A percentile compares a stretch with the other conserved stretches of the same genome.
phyloP scores from a whole-genome alignment of 2,113 vertebrate genomes.

The Himantopus leucocephalus region DNA sequence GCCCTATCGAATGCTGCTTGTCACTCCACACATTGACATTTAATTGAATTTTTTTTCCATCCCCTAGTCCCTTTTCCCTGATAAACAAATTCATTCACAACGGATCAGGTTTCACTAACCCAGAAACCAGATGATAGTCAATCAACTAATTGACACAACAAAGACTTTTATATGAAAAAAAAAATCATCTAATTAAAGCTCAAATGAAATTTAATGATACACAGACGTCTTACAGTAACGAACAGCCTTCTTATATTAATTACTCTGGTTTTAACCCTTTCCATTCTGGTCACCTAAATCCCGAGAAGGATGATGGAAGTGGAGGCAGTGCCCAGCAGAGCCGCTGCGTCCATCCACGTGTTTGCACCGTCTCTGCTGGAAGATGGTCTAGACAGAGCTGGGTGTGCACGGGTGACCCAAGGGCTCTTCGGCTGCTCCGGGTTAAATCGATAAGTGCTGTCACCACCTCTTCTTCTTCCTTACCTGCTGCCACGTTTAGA shows the following conservation, averaged over 20 bases:
- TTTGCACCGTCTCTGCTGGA: not conserved
- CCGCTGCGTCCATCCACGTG: too few relatives aligned
- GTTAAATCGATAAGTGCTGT: rapidly evolving
- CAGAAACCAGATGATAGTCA: constrained; percentile 84
- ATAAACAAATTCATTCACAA: constrained; percentile 88
- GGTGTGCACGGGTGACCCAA: not conserved
- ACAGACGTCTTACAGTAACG: constrained; percentile 73
- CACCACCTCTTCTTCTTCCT: not conserved
- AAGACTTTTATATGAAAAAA: constrained; percentile 77
- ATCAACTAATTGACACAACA: constrained; percentile 95
- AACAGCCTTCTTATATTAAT: constrained; percentile 73
- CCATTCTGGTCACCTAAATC: not conserved
- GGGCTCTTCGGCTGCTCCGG: not conserved
- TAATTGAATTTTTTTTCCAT: constrained; percentile 88
- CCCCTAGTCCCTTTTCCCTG: constrained; percentile 70
- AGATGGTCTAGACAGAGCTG: not conserved
- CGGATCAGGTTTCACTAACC: constrained; percentile 82
- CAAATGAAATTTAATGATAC: constrained; percentile 76
- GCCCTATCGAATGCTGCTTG: constrained; percentile 86
- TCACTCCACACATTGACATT: constrained; percentile 83
- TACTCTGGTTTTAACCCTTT: constrained; percentile 60
- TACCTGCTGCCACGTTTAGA: not conserved
- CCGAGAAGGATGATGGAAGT: not conserved
- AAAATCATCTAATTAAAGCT: constrained; percentile 77
- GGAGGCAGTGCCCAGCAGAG: not conserved